A percentile compares a stretch with the other conserved stretches of the same genome.
These are phyloP conservation scores for Automeris io DNA, from an alignment of 2,888 invertebrate species.

Conservation along the genomic window DNA sequence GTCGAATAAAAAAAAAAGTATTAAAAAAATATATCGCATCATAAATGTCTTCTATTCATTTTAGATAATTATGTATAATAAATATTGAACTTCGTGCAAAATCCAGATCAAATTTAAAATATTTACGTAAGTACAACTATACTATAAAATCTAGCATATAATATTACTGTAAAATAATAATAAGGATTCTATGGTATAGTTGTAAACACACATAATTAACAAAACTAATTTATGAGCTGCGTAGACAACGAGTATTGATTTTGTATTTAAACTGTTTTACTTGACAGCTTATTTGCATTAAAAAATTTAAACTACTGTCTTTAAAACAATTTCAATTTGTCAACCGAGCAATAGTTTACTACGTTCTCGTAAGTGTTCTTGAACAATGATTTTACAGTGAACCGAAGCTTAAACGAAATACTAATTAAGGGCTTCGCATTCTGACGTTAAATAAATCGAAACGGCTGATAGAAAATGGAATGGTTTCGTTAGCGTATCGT, in stretches of 20 bases:
- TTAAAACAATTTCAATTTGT: conserved; percentile 27
- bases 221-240: not conserved
- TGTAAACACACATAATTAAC: too few species aligned
- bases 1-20: too few species aligned
- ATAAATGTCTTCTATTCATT: too few species aligned
- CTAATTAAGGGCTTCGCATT: conserved; percentile 49
- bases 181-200: too few species aligned
- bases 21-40: too few species aligned
- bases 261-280: conserved; percentile 1
- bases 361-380: conserved; percentile 23
- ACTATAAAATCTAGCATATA: too few species aligned
- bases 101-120: too few species aligned
- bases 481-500: not conserved
- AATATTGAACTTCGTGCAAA: too few species aligned
- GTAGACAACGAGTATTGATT: not conserved
- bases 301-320: conserved; percentile 6
- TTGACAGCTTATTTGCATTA: conserved; percentile 14
- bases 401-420: conserved; percentile 49
- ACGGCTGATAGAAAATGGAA: conserved; percentile 34
- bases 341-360: conserved; percentile 29
- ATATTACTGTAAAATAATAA: too few species aligned
- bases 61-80: too few species aligned
- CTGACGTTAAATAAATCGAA: conserved; percentile 42
- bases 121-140: too few species aligned
- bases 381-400: conserved; percentile 29